Evolutionary conservation across 1,140 invertebrate genomes (phyloP), one percentile per base, ranked within the genome.

Genomic region (Hermatobates lingyangjiaoensis): DNA sequence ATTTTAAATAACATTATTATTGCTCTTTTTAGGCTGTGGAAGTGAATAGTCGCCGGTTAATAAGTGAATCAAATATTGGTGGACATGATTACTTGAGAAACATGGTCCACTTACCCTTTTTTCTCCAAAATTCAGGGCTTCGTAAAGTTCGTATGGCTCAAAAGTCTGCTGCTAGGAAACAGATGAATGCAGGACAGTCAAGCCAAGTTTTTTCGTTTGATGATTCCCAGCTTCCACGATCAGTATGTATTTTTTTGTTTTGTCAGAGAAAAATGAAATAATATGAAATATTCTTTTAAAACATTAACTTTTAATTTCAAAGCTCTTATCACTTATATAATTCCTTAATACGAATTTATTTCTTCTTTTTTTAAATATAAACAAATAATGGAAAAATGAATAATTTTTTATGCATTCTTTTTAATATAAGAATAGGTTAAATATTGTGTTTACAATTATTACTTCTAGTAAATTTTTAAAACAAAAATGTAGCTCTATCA

Each of bases 31-130:
- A 87, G 80, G 90, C 90, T 20, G 90, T 95, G 34, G 91, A 94
- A 71, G 75, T 86, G 30, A 93, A 94, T 65, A 86, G 88, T 57
- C 73, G 83, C 34, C 73, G 82, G 34, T 73, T 89, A 3, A 83
- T 91, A 54, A 83, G 76, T 14, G 87, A 92, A 61, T 88, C 84
- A 25, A 90, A 89, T 68, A 92, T 93, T 56, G 77, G 89, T 58
- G 79, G 90, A 1, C 86, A 91, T 69, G 91, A 94, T 66, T 97
- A 95, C 63, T 68, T 98, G 27, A 77, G 89, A 25, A 98, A 98
- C 64, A 82, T 98, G 71, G 90, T 98, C 1, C 94, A 97, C 64
- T 69, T 98, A 54, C 95, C 94, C 0, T 97, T 98, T 68, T 98
- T 91, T 67, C 72, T 98, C 15, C 94, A 98, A 72, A 97, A 95